A percentile compares a stretch with the other conserved stretches of the same genome.
Evolutionary conservation across 2,113 vertebrate species (phyloP).

Genomic region (Paratilapia polleni): DNA sequence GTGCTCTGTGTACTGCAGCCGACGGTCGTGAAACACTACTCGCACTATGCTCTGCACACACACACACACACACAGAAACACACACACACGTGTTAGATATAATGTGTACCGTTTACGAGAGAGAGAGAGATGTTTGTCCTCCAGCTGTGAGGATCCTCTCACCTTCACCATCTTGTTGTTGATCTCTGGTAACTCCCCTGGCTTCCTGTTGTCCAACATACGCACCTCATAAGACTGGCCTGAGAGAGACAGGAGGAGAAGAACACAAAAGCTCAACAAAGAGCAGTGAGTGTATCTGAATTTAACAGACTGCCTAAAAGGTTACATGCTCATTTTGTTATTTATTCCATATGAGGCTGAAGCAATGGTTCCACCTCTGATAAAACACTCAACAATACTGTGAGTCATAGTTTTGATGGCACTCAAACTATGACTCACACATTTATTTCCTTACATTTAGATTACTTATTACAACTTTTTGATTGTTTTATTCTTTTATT

Average conservation of each 20-base stretch:
- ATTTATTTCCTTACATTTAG: not conserved
- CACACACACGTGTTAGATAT: slow-evolving; percentile 11
- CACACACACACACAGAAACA: slow-evolving; percentile 37
- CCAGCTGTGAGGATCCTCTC: slow-evolving; percentile 43
- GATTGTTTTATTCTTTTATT: not conserved
- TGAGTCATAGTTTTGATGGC: not conserved
- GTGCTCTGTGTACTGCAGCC: slow-evolving; percentile 96
- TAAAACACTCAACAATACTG: not conserved
- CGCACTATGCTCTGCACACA: slow-evolving; percentile 70
- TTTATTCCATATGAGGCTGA: not conserved
- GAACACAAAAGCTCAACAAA: not conserved
- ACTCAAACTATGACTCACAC: not conserved
- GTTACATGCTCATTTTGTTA: not conserved
- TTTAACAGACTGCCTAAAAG: not conserved
- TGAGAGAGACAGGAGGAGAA: slow-evolving; percentile 54
- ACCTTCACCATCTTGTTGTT: slow-evolving; percentile 94
- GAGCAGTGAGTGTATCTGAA: not conserved
- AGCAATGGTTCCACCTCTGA: not conserved
- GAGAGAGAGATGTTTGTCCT: not conserved
- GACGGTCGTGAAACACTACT: slow-evolving; percentile 97
- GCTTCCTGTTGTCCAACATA: slow-evolving; percentile 92
- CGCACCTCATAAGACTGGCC: slow-evolving; percentile 96
- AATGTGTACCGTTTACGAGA: not conserved
- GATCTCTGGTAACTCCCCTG: slow-evolving; percentile 89
- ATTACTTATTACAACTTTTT: not conserved